Conservation (phyloP, 1,140 invertebrate species). For the Phenacoccus solenopsis region DNA sequence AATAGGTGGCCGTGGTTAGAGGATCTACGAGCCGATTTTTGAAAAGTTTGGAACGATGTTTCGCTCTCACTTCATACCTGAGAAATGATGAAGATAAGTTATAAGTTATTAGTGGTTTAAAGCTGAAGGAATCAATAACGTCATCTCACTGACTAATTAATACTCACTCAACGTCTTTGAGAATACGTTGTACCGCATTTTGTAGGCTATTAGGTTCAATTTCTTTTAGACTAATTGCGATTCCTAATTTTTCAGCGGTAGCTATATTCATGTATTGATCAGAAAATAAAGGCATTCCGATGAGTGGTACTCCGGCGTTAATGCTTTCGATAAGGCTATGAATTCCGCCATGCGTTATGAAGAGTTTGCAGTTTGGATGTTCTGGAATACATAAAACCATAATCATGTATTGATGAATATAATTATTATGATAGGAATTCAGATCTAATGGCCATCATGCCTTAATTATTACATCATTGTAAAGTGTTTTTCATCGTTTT, state of each 20-base stretch:
- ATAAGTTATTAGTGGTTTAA: too few relatives aligned
- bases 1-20: slow-evolving; percentile 28
- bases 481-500: too few relatives aligned
- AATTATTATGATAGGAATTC: too few relatives aligned
- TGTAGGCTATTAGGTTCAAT: slow-evolving; percentile 24
- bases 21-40: slow-evolving; percentile 26
- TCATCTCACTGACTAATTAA: too few relatives aligned
- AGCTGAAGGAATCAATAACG: too few relatives aligned
- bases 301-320: slow-evolving; percentile 38
- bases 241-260: slow-evolving; percentile 29
- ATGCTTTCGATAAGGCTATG: slow-evolving; percentile 39
- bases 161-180: neutral
- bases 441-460: neutral
- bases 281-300: slow-evolving; percentile 37
- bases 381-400: slow-evolving; percentile 24
- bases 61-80: slow-evolving; percentile 20
- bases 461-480: too few relatives aligned
- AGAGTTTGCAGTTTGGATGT: slow-evolving; percentile 36
- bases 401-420: too few relatives aligned
- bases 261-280: slow-evolving; percentile 30
- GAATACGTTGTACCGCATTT: slow-evolving; percentile 28
- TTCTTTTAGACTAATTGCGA: slow-evolving; percentile 25
- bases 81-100: neutral
- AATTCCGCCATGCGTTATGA: slow-evolving; percentile 43
- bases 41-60: slow-evolving; percentile 18